phyloP scores from a whole-genome alignment of 2,797 vertebrate genomes.

The Arremon aurantiirostris region DNA sequence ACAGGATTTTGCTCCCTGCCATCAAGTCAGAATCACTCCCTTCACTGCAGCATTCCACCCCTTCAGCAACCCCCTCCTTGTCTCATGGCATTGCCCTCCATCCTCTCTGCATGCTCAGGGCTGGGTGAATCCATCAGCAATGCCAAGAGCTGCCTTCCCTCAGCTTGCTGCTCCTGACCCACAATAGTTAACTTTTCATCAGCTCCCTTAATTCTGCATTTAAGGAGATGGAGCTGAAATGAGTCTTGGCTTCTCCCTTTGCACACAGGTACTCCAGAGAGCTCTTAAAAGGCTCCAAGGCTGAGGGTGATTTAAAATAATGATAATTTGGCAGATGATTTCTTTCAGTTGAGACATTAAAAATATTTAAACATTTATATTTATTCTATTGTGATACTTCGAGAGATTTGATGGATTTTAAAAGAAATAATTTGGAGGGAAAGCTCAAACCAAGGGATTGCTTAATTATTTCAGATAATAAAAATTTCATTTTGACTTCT shows the following conservation, averaged over 20 bases:
- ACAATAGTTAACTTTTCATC: not conserved
- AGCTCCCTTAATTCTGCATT: not conserved
- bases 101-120: not conserved
- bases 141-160: not conserved
- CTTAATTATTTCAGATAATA: conserved; percentile 5
- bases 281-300: not conserved
- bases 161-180: not conserved
- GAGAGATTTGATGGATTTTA: not conserved
- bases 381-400: not conserved
- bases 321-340: not conserved
- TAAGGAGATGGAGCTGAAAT: not conserved
- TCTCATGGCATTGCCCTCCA: not conserved
- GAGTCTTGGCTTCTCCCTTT: not conserved
- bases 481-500: not conserved
- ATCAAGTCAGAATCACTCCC: not conserved
- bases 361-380: not conserved
- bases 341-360: not conserved
- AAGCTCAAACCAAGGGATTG: not conserved
- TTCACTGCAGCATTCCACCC: not conserved
- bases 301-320: not conserved
- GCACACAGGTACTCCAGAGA: accelerated
- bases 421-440: not conserved
- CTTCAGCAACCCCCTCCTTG: not conserved
- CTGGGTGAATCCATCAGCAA: not conserved
- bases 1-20: not conserved